Percentiles rank a stretch among this genome's conserved stretches.
Conservation (phyloP, 2,888 invertebrate species). For the Dastarcus helophoroides region DNA sequence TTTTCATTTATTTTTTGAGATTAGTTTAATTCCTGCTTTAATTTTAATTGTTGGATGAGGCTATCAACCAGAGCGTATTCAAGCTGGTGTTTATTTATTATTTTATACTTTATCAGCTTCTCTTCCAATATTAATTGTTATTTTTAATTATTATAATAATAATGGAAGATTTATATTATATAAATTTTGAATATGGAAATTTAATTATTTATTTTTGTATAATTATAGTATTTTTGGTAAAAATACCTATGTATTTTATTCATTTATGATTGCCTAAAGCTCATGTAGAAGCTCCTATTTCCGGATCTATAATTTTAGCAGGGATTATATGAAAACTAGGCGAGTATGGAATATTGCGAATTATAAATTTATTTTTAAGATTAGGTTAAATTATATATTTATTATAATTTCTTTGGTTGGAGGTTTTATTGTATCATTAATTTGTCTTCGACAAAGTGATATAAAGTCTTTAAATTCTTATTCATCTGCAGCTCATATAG, state of each 20-base stretch:
- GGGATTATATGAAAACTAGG: conserved; percentile 62
- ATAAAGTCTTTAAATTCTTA: conserved; percentile 64
- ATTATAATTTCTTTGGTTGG: conserved; percentile 46
- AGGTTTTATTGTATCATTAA: conserved; percentile 47
- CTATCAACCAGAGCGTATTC: conserved; percentile 55
- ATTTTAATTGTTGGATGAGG: conserved; percentile 58
- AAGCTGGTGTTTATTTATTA: conserved; percentile 54
- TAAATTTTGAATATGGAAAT: no score
- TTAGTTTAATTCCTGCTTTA: conserved; percentile 54
- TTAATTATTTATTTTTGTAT: conserved; percentile 47
- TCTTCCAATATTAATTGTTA: conserved; percentile 48
- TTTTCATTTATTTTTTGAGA: conserved; percentile 63
- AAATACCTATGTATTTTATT: conserved; percentile 57
- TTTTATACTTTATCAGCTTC: conserved; percentile 61
- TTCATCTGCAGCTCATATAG: no score
- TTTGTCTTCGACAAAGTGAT: conserved; percentile 58
- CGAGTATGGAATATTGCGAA: conserved; percentile 54
- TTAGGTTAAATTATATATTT: conserved; percentile 43
- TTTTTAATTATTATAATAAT: conserved; percentile 42
- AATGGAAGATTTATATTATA: conserved; percentile 41
- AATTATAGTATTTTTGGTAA: conserved; percentile 56
- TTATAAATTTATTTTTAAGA: conserved; percentile 39
- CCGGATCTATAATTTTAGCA: conserved; percentile 64
- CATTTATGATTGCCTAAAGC: conserved; percentile 64
- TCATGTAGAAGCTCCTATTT: conserved; percentile 64